phyloP scores from a whole-genome alignment of 2,888 invertebrate species.

The Copidosoma aretas region DNA sequence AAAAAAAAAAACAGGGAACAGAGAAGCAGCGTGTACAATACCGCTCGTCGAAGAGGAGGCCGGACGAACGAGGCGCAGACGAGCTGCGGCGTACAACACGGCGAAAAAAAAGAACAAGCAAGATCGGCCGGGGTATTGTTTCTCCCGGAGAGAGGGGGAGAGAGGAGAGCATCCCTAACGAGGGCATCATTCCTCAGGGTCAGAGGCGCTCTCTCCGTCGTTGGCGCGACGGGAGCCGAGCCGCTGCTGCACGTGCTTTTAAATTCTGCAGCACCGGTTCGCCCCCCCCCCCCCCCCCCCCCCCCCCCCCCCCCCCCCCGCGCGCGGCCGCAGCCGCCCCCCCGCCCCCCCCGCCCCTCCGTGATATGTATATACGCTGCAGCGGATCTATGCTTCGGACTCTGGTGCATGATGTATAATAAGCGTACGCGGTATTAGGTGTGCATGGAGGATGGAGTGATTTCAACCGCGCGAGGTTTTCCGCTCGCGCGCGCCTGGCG shows the following conservation, averaged over 20 bases:
- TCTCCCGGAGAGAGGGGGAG: no score
- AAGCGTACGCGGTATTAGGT: neutral
- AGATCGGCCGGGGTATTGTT: neutral
- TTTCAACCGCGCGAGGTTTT: neutral
- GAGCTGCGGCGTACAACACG: neutral
- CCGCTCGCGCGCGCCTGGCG: neutral
- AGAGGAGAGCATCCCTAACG: slow-evolving; percentile 17
- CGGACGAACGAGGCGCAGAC: no score
- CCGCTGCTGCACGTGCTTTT: neutral
- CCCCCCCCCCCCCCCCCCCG: neutral
- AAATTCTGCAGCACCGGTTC: neutral
- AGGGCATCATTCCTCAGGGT: slow-evolving; percentile 20
- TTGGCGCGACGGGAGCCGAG: neutral
- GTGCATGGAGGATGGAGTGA: neutral
- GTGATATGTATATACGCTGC: no score
- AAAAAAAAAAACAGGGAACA: neutral
- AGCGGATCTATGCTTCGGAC: neutral
- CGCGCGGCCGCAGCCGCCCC: no score
- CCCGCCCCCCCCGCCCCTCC: no score
- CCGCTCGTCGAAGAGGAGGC: no score
- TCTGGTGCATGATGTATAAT: no score
- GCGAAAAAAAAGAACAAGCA: neutral
- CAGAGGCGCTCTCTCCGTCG: neutral
- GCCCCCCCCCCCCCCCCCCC: neutral
- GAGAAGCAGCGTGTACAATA: neutral